Evolutionary conservation across 2,888 invertebrate genomes (phyloP), one percentile per base, ranked within the genome.

Genomic region (Nephrotoma guestfalica): DNA sequence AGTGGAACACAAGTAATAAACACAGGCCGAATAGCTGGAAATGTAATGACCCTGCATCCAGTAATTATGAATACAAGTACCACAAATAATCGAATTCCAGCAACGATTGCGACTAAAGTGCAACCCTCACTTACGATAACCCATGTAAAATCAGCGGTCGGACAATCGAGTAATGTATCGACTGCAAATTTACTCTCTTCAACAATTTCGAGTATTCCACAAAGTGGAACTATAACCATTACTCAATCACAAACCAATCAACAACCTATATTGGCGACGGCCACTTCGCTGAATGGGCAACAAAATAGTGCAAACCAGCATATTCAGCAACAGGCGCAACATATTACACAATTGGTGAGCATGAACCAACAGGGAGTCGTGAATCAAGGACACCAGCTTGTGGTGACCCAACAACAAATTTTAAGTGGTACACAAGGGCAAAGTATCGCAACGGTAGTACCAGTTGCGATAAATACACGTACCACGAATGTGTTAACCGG

Each of bases 61-160:
- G 90, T 92, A 47, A 90, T 91, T 18, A 90, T 92, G 87, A 91
- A 91, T 88, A 89, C 91, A 11, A 88, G 90, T 0, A 88, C 88
- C 7, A 88, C 89, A 13, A 88, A 89, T 0, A 91, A 91, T 71
- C 90, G 91, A 71, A 90, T 90, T 2, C 90, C 91, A 2, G 90
- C 90, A 2, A 90, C 91, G n/a, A 91, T 91, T 89, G 89, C 90
- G n/a, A 88, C 91, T 6, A 91, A 91, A 88, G 90, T 90, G 5
- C 91, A 91, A 88, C 91, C 91, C 0, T 91, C 91, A 15, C 88
- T 91, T 47, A 91, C 91, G 0, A 91, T 91, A 2, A 91, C 91
- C 0, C 91, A 86, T 85, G 87, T 87, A 84, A 85, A 85, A 85
- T 42, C 85, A 11, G 43, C 41, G 4, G n/a, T 86, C 41, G 51